Base-by-base conservation (phyloP, 2,113 vertebrate genomes). In the Clinocottus analis region DNA sequence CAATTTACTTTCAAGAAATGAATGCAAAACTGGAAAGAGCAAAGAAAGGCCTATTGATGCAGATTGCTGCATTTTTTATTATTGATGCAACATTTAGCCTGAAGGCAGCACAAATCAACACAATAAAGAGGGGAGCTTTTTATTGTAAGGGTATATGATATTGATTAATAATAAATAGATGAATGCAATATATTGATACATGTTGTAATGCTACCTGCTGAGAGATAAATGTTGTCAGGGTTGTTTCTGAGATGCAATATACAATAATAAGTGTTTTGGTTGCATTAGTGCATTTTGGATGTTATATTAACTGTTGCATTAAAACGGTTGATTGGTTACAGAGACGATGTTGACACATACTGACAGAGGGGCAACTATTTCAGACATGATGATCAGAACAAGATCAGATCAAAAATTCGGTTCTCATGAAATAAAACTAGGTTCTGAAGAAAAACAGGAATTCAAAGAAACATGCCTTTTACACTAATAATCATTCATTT, bases 401-500 rank as follows among this genome's bases (percentile, higher is more conserved):
- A 68, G 47, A 65, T 66, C 45, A 23, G 12, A 51, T 75, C 43
- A 37, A 45, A 49, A 66, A 59, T 17, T 35, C 1, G 8, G 12
- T 72, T 49, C 21, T 39, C 16, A 43, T 7, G 33, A 16, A 4
- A 33, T n/a, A n/a, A 63, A 71, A 4, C 2, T 19, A 27, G 8
- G 19, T 35, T 56, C 27, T 19, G 21, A 47, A 37, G n/a, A 66
- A 69, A 67, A 37, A 62, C 5, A 33, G 14, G 7, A 66, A 51
- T 41, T 23, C 5, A 39, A 37, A 43, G 23, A 25, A 55, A 10
- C 1, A 21, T 68, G 55, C 55, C 60, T 78, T 77, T 65, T 58
- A 69, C n/a, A 72, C 66, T 47, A 68, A 83, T 41, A 51, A 65
- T 70, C 64, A 66, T 73, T 41, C 33, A n/a, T 65, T 71, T 31